These are phyloP conservation scores for Callosobruchus maculatus DNA, from an alignment of 2,888 invertebrate species.

Conservation along the genomic window DNA sequence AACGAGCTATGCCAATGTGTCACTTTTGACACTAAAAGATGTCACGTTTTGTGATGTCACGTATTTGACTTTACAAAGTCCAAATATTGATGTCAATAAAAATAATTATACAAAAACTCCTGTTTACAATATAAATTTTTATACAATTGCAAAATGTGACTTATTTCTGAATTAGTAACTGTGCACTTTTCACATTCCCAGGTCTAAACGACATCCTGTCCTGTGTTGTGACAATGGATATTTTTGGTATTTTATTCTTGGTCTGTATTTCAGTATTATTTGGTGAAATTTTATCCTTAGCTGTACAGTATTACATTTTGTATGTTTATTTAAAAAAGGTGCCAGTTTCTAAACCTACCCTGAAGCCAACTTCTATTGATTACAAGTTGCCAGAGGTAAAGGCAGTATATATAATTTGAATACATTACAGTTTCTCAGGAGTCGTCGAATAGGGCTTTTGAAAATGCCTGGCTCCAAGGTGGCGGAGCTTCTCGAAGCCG, in stretches of 20 bases:
- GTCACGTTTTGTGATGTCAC: no score
- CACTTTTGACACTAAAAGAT: no score
- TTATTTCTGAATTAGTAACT: conserved; percentile 7
- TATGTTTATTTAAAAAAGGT: conserved; percentile 51
- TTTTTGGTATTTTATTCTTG: conserved; percentile 50
- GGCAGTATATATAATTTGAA: conserved; percentile 3
- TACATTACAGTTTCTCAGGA: no score
- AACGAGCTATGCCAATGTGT: no score
- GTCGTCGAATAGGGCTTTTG: no score
- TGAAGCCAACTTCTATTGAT: conserved; percentile 42
- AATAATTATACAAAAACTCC: neutral
- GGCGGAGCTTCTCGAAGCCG: no score
- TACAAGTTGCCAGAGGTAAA: conserved; percentile 54
- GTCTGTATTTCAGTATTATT: conserved; percentile 52
- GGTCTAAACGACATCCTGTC: conserved; percentile 26
- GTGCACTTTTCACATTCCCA: conserved; percentile 22
- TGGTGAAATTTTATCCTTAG: conserved; percentile 54
- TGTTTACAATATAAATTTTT: neutral
- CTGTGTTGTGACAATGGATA: conserved; percentile 40
- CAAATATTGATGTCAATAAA: neutral
- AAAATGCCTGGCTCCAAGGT: no score
- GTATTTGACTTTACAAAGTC: neutral
- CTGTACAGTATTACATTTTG: conserved; percentile 55
- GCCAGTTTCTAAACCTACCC: conserved; percentile 37
- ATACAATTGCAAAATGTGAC: conserved; percentile 5